Base-by-base conservation (phyloP, 2,888 invertebrate genomes). In the Teinopalpus imperialis region DNA sequence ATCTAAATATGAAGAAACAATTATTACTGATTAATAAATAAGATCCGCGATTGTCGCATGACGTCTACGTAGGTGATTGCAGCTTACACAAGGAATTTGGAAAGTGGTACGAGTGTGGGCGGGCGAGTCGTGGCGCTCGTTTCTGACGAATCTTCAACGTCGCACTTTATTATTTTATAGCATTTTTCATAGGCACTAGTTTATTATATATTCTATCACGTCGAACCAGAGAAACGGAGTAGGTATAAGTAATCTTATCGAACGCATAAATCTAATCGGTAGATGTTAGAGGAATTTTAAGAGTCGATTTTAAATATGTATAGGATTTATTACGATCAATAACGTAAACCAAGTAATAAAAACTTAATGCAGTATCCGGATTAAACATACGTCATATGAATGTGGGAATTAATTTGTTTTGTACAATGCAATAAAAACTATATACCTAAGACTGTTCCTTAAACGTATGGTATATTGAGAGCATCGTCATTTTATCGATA, bases 71-170 rank as follows among this genome's bases (percentile, higher is more conserved):
- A 75, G 78, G 71, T 72, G 81, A 85, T 86, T 82, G 83, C 86
- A 75, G 75, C 78, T 81, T 76, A 74, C 79, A 75, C 69, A 73
- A 79, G 80, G 87, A 87, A 88, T 88, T 88, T 88, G 87, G 87
- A 88, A 88, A 88, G 87, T 83, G 74, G 81, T 76, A 77, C 77
- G 60, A 44, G 80, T 74, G 88, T 88, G 78, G 87, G 88, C 87
- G 87, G 87, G 79, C 87, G 61, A 76, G 87, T 82, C 71, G 66
- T 52, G 61, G 63, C 72, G 66, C 64, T 64, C 73, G 75, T 73
- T 66, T 75, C 81, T 82, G 81, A 85, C 82, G 82, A 79, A 81
- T 85, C 77, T 79, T 77, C 74, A 61, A 75, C 73, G 75, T 77
- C 75, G 77, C 78, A 76, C 71, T 75, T 76, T 77, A 74, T 60